These are phyloP conservation scores for Bombus confusus DNA, from an alignment of 1,140 invertebrate genomes.

Conservation along the genomic window DNA sequence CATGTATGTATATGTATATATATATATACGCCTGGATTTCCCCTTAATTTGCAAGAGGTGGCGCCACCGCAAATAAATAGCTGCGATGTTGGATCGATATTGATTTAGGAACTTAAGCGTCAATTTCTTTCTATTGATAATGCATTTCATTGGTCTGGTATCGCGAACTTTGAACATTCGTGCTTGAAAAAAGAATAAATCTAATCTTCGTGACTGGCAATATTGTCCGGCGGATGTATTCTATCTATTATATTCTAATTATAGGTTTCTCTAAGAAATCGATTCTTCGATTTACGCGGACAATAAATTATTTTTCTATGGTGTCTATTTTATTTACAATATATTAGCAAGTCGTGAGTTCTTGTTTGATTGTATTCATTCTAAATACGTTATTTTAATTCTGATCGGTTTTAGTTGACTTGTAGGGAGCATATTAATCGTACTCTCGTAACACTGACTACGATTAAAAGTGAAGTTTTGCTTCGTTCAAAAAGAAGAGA, in stretches of 20 bases:
- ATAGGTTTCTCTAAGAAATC: neutral
- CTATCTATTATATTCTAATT: neutral
- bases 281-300: neutral
- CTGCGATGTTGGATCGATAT: neutral
- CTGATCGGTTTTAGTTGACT: no score
- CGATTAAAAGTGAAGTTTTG: no score
- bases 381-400: no score
- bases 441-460: no score
- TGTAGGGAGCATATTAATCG: neutral
- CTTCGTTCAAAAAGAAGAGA: no score
- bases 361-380: neutral
- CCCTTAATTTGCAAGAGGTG: constrained; percentile 58
- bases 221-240: neutral
- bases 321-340: neutral
- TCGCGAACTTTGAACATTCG: neutral
- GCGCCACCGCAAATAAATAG: constrained; percentile 51
- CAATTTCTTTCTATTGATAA: neutral
- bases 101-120: neutral
- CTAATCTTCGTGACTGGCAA: neutral
- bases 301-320: no score
- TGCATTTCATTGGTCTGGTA: neutral
- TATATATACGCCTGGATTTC: constrained; percentile 25
- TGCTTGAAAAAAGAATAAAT: neutral
- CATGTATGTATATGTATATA: no score
- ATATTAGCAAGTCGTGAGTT: no score